Conservation (phyloP, 92 coral and sea anemone genomes). For the Virgularia gustaviana region DNA sequence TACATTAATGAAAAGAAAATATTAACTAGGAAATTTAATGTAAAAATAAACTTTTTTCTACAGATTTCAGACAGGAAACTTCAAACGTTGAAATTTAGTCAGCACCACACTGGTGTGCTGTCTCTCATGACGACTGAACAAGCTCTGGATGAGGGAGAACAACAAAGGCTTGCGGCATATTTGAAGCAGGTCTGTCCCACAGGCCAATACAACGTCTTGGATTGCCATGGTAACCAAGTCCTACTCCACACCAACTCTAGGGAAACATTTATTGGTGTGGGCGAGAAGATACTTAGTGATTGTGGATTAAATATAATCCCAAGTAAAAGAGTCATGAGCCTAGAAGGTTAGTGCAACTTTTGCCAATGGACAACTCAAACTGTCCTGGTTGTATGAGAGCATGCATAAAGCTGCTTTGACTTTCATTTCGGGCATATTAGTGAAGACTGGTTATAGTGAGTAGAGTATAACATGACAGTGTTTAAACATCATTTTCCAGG, state of each 20-base stretch:
- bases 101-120: neutral
- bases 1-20: neutral
- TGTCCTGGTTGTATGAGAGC: neutral
- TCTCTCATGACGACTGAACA: neutral
- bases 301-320: conserved; percentile 13
- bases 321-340: neutral
- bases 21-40: neutral
- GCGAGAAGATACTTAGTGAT: neutral
- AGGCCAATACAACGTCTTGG: neutral
- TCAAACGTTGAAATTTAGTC: neutral
- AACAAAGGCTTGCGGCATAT: neutral
- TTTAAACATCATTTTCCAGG: no score
- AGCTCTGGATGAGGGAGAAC: neutral
- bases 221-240: conserved; percentile 3
- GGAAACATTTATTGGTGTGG: neutral
- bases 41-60: neutral
- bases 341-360: conserved; percentile 34
- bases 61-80: conserved; percentile 18
- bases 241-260: neutral
- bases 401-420: neutral
- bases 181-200: neutral
- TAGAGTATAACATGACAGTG: no score
- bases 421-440: no score
- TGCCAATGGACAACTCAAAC: neutral
- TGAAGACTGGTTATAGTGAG: no score